Base-by-base conservation (phyloP, 2,797 vertebrate species). In the Hoplostethus atlanticus region DNA sequence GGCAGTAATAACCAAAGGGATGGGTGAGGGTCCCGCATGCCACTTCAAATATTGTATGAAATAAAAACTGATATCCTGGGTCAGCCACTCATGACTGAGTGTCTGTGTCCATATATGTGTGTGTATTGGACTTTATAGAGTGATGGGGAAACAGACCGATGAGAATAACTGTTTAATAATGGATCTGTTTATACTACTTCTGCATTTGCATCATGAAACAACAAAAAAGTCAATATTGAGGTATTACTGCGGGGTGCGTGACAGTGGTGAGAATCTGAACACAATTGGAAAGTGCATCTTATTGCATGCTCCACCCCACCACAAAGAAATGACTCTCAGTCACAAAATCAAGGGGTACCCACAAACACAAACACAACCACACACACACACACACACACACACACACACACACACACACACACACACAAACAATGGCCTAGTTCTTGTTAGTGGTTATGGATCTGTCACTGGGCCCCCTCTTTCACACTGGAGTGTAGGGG, bases 361-460 rank as follows among this genome's bases (percentile, higher is more conserved):
- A 48, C 53, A 55, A 17, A 38, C 56, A 77, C 34, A 58, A n/a
- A 38, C 34, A 51, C 30, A 67, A 59, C 80, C 52, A 75, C 67
- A 77, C 61, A 76, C 77, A 81, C 71, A 78, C 58, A 70, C 82
- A 73, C 54, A 54, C 54, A 68, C 68, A 76, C 21, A 71, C 46
- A 70, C 72, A 81, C 62, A 83, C 38, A 25, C 46, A 50, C 40
- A 59, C 47, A 56, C 67, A 76, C 21, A 71, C 46, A 70, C 72
- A 81, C 62, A 83, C 38, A 25, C 46, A 50, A 25, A 59, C 48
- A 56, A 63, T 61, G 1, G 60, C 40, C 72, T 55, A 28, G 64
- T 74, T 68, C 66, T 82, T 79, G 77, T 84, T 79, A 55, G 84
- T 16, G 54, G 81, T 84, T 87, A 81, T 85, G 80, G 68, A 88